A percentile compares a stretch with the other conserved stretches of the same genome.
Conservation (phyloP, 2,797 vertebrate species). For the Anabacerthia variegaticeps region DNA sequence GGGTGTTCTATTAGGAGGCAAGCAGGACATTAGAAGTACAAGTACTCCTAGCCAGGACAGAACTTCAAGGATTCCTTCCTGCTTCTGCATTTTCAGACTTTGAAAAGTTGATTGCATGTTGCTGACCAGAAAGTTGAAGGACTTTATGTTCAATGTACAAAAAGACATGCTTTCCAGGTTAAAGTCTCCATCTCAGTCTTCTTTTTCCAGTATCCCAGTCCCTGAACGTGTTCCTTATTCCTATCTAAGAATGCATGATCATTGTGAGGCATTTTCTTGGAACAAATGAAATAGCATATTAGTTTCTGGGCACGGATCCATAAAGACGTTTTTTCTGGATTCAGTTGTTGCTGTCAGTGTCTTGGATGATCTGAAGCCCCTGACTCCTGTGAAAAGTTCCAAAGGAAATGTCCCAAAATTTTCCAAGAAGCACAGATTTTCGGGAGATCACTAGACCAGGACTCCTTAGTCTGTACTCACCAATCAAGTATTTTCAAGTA, state of each 20-base stretch:
- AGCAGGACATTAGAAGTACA: neutral
- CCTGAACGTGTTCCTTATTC: neutral
- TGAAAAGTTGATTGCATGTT: neutral
- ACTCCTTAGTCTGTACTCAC: neutral
- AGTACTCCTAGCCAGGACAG: neutral
- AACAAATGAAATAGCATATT: neutral
- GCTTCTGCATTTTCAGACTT: neutral
- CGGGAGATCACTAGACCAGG: neutral
- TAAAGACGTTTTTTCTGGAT: neutral
- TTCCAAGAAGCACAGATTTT: neutral
- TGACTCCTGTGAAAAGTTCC: neutral
- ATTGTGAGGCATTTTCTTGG: neutral
- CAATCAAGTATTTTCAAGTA: neutral
- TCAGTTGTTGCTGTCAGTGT: neutral
- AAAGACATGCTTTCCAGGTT: neutral
- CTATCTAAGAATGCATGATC: neutral
- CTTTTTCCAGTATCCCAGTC: neutral
- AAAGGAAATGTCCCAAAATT: neutral
- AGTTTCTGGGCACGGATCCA: neutral
- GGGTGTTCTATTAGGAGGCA: neutral
- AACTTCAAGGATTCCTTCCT: neutral
- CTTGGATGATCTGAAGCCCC: neutral
- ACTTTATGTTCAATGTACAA: accelerated
- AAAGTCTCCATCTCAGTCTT: neutral
- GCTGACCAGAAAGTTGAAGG: neutral